These are phyloP conservation scores for Rhaphigaster nebulosa DNA, from an alignment of 2,888 invertebrate species.

Conservation along the genomic window DNA sequence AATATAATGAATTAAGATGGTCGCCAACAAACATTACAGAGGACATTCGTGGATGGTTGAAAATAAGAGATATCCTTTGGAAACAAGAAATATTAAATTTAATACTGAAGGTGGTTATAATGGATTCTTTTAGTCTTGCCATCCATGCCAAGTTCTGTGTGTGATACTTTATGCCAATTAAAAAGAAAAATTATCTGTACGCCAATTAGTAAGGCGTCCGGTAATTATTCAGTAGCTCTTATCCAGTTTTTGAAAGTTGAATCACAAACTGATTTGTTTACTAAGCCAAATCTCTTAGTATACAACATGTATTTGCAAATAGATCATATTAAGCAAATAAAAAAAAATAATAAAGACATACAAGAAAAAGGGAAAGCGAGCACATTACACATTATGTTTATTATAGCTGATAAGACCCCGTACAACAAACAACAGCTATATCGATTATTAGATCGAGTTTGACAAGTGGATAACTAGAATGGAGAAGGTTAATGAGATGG, in stretches of 20 bases:
- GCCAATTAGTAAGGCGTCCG: too few relatives aligned
- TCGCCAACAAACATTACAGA: too few relatives aligned
- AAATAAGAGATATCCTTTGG: too few relatives aligned
- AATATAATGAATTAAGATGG: too few relatives aligned
- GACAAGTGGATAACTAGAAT: slow-evolving; percentile 51
- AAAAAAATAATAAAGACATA: neutral
- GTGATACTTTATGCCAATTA: too few relatives aligned
- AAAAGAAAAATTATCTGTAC: too few relatives aligned
- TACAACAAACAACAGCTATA: slow-evolving; percentile 6
- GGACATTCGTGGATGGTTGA: too few relatives aligned
- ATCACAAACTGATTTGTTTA: neutral
- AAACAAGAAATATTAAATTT: too few relatives aligned
- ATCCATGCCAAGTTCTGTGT: too few relatives aligned
- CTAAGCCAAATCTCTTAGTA: neutral
- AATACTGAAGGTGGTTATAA: too few relatives aligned
- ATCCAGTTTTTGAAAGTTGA: neutral
- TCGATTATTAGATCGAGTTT: slow-evolving; percentile 54
- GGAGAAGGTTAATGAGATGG: slow-evolving; percentile 34
- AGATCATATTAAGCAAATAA: neutral
- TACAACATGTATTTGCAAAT: neutral
- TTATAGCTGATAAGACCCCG: neutral
- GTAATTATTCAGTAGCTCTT: neutral
- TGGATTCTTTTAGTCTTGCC: too few relatives aligned
- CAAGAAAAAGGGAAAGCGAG: neutral
- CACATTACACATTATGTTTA: neutral